A percentile compares a stretch with the other conserved stretches of the same genome.
Evolutionary conservation across 2,888 invertebrate genomes (phyloP).

Genomic region (Cheilosia vulpina): DNA sequence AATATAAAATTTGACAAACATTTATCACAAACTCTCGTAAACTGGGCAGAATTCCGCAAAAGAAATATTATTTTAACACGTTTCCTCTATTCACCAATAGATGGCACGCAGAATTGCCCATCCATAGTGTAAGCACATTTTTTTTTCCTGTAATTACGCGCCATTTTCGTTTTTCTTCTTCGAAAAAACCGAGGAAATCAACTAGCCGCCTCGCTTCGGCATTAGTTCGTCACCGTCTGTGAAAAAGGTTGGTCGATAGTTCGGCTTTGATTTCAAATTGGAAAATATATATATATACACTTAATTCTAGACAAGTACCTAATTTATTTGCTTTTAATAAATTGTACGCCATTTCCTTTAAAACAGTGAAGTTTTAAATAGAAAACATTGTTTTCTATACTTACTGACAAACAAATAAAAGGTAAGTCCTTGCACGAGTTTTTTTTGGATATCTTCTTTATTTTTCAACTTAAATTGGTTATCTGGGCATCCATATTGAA

Average conservation of each 20-base stretch:
- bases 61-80: background rate
- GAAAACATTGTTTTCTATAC: conserved; percentile 30
- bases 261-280: conserved; percentile 16
- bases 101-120: background rate
- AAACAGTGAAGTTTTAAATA: conserved; percentile 41
- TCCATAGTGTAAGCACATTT: conserved; percentile 9
- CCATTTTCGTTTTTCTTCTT: conserved; percentile 46
- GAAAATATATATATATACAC: conserved; percentile 14
- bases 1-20: too few relatives aligned
- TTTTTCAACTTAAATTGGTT: conserved; percentile 4
- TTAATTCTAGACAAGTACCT: conserved; percentile 61
- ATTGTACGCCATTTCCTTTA: conserved; percentile 61
- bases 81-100: conserved; percentile 5
- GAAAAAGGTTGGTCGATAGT: conserved; percentile 63
- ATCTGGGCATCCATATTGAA: conserved; percentile 37
- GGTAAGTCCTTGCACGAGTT: conserved; percentile 56
- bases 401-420: conserved; percentile 28
- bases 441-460: conserved; percentile 1
- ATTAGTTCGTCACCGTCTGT: conserved; percentile 73
- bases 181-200: conserved; percentile 49
- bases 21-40: too few relatives aligned
- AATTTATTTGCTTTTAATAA: conserved; percentile 32
- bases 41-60: background rate
- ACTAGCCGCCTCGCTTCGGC: conserved; percentile 63
- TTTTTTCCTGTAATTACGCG: conserved; percentile 9